Conservation (phyloP, 2,113 vertebrate species). For the Salvelinus sp. region DNA sequence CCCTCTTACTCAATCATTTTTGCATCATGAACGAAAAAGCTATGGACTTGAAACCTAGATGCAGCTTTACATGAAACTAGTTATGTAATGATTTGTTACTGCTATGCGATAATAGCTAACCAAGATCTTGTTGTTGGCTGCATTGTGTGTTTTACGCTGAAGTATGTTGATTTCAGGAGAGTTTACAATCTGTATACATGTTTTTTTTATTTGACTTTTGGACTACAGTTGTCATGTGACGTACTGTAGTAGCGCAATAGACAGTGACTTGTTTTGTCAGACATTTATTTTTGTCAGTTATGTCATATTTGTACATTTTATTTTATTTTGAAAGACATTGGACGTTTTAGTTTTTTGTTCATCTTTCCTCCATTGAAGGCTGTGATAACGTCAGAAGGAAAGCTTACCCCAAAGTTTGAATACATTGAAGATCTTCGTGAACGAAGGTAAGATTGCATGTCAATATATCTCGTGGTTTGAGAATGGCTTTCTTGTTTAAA, state of each 20-base stretch:
- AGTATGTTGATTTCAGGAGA: too few relatives aligned
- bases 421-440: conserved; percentile 93
- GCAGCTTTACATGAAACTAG: too few relatives aligned
- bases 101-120: too few relatives aligned
- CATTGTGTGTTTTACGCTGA: too few relatives aligned
- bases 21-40: neutral
- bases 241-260: too few relatives aligned
- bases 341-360: neutral
- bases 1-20: neutral
- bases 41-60: neutral
- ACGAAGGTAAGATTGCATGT: conserved; percentile 76
- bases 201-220: neutral
- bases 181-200: neutral
- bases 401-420: conserved; percentile 90
- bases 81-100: too few relatives aligned
- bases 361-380: conserved; percentile 77
- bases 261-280: too few relatives aligned
- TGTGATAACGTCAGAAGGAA: conserved; percentile 93
- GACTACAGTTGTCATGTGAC: too few relatives aligned
- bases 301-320: neutral
- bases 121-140: too few relatives aligned
- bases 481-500: neutral
- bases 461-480: neutral
- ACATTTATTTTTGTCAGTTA: too few relatives aligned
- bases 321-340: neutral